Evolutionary conservation across 2,797 vertebrate genomes (phyloP).

Genomic region (Sternotherus odoratus): DNA sequence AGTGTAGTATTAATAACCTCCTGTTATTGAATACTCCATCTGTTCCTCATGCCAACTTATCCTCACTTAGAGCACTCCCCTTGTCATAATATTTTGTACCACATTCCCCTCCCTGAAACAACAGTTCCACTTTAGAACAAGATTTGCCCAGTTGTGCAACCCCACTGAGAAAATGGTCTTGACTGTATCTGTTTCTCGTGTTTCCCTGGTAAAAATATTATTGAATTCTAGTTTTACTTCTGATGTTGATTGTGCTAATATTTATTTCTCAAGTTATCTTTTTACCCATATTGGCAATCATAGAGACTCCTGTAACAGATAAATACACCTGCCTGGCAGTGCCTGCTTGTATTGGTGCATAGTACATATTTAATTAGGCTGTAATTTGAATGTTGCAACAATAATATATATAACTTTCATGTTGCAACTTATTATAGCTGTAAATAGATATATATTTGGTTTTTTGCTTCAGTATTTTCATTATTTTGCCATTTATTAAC

Average conservation of each 20-base stretch:
- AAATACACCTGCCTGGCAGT: neutral
- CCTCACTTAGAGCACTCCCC: constrained; percentile 76
- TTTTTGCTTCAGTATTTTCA: constrained; percentile 9
- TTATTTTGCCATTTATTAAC: neutral
- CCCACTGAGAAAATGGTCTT: constrained; percentile 31
- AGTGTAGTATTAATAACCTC: constrained; percentile 79
- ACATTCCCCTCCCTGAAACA: constrained; percentile 65
- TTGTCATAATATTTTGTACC: constrained; percentile 78
- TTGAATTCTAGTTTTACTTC: neutral
- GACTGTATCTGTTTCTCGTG: constrained; percentile 4
- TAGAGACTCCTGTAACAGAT: constrained; percentile 5
- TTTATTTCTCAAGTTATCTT: neutral
- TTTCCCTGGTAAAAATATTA: neutral
- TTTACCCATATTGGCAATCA: neutral
- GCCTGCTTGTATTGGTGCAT: constrained; percentile 39
- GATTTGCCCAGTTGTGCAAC: constrained; percentile 63
- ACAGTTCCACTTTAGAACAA: constrained; percentile 69
- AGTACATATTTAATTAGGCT: neutral
- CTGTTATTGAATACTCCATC: constrained; percentile 78
- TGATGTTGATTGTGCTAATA: neutral
- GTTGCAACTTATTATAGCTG: neutral
- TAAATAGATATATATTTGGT: constrained; percentile 47
- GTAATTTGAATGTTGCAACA: neutral
- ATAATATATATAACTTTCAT: neutral
- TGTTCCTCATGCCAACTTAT: constrained; percentile 78